Percentiles rank a stretch among this genome's conserved stretches.
Evolutionary conservation across 2,113 vertebrate genomes (phyloP).

Genomic region (Rattus rattus): DNA sequence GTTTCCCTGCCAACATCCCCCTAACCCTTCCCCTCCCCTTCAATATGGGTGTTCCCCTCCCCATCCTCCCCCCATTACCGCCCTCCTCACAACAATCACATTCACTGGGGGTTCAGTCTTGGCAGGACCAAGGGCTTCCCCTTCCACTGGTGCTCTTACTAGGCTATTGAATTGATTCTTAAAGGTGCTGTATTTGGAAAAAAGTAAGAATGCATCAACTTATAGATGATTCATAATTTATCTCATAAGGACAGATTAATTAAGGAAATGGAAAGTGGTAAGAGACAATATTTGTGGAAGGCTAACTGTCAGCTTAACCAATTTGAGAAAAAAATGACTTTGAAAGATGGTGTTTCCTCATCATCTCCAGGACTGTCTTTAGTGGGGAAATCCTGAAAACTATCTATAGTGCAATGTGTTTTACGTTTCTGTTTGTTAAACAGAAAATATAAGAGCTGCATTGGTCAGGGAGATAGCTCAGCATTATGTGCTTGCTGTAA

Average conservation of each 20-base stretch:
- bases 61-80: too few species aligned
- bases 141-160: too few species aligned
- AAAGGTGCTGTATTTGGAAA: conserved; percentile 17
- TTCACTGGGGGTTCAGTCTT: too few species aligned
- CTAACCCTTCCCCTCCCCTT: too few species aligned
- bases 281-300: background rate
- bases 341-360: background rate
- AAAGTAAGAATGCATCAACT: background rate
- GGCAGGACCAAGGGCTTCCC: too few species aligned
- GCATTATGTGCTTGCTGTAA: background rate
- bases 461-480: background rate
- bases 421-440: background rate
- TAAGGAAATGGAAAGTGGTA: background rate
- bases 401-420: background rate
- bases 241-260: background rate
- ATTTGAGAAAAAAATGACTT: background rate
- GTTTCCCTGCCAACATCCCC: too few species aligned
- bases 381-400: background rate
- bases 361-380: background rate
- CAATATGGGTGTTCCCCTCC: too few species aligned
- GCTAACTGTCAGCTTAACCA: background rate
- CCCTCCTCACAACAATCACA: too few species aligned
- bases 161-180: conserved; percentile 44
- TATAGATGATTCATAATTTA: conserved; percentile 44
- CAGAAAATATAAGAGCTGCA: background rate